These are phyloP conservation scores for Mantis religiosa DNA, from an alignment of 2,888 invertebrate genomes.

Conservation along the genomic window DNA sequence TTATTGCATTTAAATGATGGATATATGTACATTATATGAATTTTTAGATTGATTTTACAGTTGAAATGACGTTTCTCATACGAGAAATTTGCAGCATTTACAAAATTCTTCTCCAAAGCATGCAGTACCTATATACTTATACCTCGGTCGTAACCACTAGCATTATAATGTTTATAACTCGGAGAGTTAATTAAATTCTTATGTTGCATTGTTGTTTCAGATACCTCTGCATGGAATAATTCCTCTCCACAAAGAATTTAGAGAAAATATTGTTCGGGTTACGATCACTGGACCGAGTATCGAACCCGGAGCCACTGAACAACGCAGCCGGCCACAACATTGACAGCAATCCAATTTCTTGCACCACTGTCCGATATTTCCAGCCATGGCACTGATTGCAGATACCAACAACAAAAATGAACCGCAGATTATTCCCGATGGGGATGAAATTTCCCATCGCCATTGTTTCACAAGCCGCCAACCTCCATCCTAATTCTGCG, in stretches of 20 bases:
- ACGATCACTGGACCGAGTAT: background rate
- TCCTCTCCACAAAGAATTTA: too few relatives aligned
- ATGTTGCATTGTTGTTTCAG: too few relatives aligned
- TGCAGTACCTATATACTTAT: too few relatives aligned
- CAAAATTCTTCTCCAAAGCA: too few relatives aligned
- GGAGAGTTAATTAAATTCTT: too few relatives aligned
- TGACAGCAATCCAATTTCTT: background rate
- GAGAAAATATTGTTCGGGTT: background rate
- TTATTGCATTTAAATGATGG: too few relatives aligned
- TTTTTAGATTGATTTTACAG: too few relatives aligned
- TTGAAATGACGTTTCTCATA: too few relatives aligned
- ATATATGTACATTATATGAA: too few relatives aligned
- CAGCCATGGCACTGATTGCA: background rate
- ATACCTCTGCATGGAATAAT: background rate
- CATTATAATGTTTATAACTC: too few relatives aligned
- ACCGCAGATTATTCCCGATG: background rate
- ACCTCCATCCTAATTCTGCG: background rate
- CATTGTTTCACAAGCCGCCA: background rate
- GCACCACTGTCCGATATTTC: background rate
- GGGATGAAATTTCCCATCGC: background rate
- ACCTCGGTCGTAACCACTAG: too few relatives aligned
- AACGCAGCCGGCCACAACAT: background rate
- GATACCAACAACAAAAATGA: background rate
- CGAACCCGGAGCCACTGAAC: background rate
- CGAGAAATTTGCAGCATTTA: too few relatives aligned